Base-by-base conservation (phyloP, 1,140 invertebrate genomes). In the Papilio polyxenes region DNA sequence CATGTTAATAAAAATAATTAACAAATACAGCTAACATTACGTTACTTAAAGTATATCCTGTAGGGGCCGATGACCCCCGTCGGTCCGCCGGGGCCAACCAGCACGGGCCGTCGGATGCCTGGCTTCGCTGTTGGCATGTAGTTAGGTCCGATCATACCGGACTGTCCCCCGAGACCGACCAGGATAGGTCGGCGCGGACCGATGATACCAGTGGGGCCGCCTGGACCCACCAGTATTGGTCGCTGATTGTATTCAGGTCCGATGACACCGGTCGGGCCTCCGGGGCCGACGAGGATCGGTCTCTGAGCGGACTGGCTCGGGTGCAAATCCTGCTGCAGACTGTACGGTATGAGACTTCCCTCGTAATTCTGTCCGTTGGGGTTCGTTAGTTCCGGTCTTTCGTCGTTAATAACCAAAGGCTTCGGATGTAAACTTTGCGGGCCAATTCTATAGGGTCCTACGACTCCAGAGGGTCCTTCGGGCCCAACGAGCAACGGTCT, bases 31-130 rank as follows among this genome's bases (percentile, higher is more conserved):
- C 74, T 48, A 49, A 48, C 48, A 51, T 17, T 56, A 77, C 15
- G 20, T 79, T 79, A 79, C 31, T 83, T 83, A 53, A 80, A 72
- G 20, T 81, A 78, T 11, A 56, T 56, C 31, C 77, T 56, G 53
- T 79, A 79, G 0, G 92, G 92, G 2, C 95, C 95, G 59, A 95
- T 93, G 5, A 95, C 90, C 7, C 95, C 95, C 0, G 95, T 95
- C 6, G 95, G 95, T 79, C 95, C 95, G 3, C 95, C 95, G 2
- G 96, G 96, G 1, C 96, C 96, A 90, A 51, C 96, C 82, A 81
- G 95, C 83, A 49, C 95, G 10, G 84, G 76, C 20, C 84, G 65
- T 53, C 82, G 62, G 20, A n/a, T 2, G 31, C 69, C 59, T 2
- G 37, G 90, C 17, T 92, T 87, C 7, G 93, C 92, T 3, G 93